phyloP scores from a whole-genome alignment of 2,888 invertebrate species.

The Panopea generosa region DNA sequence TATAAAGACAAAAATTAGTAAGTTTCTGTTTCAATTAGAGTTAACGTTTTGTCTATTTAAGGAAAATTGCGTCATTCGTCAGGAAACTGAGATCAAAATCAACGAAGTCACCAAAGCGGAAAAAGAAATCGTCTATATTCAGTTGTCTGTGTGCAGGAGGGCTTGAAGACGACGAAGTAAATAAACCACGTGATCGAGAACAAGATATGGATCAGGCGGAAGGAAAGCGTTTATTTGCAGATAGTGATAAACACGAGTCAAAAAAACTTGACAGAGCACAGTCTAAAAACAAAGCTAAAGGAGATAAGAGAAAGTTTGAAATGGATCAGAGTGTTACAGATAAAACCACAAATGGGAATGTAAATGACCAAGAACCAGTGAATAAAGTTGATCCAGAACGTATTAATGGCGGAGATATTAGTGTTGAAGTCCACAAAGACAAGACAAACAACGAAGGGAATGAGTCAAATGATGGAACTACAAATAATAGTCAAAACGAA shows the following conservation, averaged over 20 bases:
- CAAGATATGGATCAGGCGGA: slow-evolving; percentile 49
- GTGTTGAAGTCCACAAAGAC: neutral
- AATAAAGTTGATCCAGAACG: neutral
- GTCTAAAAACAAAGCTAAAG: no score
- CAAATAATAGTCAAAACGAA: no score
- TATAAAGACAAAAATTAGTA: no score
- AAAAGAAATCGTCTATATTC: slow-evolving; percentile 18
- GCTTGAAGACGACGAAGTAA: slow-evolving; percentile 22
- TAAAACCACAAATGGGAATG: neutral
- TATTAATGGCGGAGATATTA: neutral
- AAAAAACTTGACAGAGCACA: no score
- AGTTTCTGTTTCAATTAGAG: no score
- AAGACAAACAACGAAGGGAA: neutral
- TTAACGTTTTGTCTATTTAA: slow-evolving; percentile 16
- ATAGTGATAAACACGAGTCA: neutral
- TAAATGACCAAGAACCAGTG: neutral
- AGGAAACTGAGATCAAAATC: slow-evolving; percentile 30
- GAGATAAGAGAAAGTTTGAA: neutral
- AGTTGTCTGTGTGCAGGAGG: slow-evolving; percentile 28
- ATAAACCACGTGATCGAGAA: slow-evolving; percentile 20
- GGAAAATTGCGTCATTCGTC: slow-evolving; percentile 49
- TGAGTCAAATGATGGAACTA: no score
- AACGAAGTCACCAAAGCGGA: slow-evolving; percentile 1
- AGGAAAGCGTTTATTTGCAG: neutral
- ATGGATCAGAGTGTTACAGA: neutral